Evolutionary conservation across 2,888 invertebrate genomes (phyloP).

Genomic region (Fragum sueziense): DNA sequence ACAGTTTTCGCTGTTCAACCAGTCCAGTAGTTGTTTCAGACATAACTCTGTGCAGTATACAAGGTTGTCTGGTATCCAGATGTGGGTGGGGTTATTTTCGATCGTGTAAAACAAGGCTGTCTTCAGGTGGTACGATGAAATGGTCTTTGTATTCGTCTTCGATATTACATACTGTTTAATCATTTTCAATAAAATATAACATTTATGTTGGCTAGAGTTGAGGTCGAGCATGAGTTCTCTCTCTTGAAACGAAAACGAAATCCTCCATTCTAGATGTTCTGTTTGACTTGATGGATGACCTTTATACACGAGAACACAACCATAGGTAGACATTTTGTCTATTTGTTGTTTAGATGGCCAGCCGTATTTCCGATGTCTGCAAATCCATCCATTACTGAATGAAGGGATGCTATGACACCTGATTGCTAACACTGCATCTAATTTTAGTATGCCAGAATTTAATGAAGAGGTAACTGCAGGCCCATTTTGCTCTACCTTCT

Average conservation of each 20-base stretch:
- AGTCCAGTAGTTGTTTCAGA: background rate
- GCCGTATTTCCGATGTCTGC: background rate
- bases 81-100: background rate
- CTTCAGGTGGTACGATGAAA: background rate
- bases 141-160: background rate
- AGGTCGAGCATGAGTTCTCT: background rate
- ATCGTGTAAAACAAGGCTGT: background rate
- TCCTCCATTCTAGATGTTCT: background rate
- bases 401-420: background rate
- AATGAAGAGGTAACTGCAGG: background rate
- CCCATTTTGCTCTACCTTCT: no score
- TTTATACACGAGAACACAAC: background rate
- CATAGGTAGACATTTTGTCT: background rate
- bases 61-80: background rate
- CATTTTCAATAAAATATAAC: background rate
- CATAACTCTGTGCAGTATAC: background rate
- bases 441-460: background rate
- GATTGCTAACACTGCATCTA: background rate
- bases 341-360: background rate
- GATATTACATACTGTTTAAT: background rate
- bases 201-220: background rate
- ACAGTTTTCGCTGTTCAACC: background rate
- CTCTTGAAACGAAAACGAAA: conserved; percentile 2
- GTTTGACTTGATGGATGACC: background rate
- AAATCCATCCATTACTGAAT: background rate